phyloP scores from a whole-genome alignment of 2,797 vertebrate genomes.

The Chlorospingus semifuscus region DNA sequence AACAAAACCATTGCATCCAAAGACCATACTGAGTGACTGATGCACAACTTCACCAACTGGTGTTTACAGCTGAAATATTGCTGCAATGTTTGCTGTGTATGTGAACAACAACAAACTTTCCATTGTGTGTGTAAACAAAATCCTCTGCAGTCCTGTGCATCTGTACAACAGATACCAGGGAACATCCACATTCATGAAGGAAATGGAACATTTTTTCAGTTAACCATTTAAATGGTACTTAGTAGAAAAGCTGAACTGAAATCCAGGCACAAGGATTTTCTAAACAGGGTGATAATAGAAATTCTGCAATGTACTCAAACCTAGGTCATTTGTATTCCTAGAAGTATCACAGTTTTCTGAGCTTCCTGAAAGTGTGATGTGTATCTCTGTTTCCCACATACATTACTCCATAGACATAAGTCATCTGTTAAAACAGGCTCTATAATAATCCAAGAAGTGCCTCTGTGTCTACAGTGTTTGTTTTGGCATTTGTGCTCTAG shows the following conservation, averaged over 20 bases:
- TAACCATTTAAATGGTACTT: neutral
- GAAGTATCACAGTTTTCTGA: slow-evolving; percentile 41
- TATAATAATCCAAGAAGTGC: neutral
- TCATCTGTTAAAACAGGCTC: slow-evolving; percentile 17
- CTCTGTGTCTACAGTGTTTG: neutral
- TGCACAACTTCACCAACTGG: slow-evolving; percentile 14
- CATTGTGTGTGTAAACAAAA: slow-evolving; percentile 14
- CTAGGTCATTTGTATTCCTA: slow-evolving; percentile 21
- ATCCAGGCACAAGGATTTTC: neutral
- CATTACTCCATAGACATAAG: neutral
- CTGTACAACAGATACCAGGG: neutral
- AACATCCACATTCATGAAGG: neutral
- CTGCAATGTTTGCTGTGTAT: slow-evolving; percentile 8
- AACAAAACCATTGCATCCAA: neutral
- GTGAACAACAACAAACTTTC: slow-evolving; percentile 21
- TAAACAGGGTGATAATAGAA: neutral
- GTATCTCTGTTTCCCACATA: slow-evolving; percentile 39
- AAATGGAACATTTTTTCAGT: neutral
- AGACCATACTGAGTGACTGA: neutral
- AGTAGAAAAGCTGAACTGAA: neutral
- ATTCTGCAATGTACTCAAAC: neutral
- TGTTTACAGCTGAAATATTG: slow-evolving; percentile 42
- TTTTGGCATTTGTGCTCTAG: neutral
- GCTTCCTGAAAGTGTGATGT: slow-evolving; percentile 27
- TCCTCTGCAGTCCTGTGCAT: neutral